Conservation (phyloP, 92 coral and sea anemone species). For the Zoanthus solanderi region DNA sequence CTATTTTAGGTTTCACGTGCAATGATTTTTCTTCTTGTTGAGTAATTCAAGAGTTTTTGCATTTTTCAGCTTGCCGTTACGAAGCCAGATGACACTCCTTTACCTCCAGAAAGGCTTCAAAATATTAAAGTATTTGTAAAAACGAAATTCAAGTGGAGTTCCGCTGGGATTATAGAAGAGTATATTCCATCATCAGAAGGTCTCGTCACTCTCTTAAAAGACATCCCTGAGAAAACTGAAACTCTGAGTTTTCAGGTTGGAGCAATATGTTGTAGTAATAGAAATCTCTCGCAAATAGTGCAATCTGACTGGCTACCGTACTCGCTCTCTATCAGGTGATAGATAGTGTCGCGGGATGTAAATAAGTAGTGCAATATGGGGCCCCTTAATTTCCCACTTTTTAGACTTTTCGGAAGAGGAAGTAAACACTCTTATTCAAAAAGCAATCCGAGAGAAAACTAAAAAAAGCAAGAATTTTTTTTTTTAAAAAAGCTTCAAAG, state of each 20-base stretch:
- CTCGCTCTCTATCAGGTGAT: no score
- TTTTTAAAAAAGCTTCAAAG: no score
- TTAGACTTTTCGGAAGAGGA: no score
- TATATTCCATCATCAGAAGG: constrained; percentile 74
- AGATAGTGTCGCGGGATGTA: no score
- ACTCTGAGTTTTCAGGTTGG: constrained; percentile 19
- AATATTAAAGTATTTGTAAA: constrained; percentile 63
- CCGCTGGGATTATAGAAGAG: constrained; percentile 36
- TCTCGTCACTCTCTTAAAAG: constrained; percentile 52
- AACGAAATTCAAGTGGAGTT: constrained; percentile 48
- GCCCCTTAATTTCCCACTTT: no score
- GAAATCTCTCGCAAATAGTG: no score
- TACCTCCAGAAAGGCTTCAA: constrained; percentile 61
- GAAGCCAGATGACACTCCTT: constrained; percentile 76
- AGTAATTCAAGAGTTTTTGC: neutral
- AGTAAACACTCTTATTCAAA: no score
- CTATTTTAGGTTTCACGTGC: neutral
- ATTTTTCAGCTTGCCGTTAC: constrained; percentile 61
- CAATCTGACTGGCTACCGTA: no score
- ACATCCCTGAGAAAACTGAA: constrained; percentile 53
- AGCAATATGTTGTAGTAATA: no score
- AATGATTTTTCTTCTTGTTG: neutral
- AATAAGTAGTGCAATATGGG: no score
- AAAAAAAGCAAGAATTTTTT: no score
- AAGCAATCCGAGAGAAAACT: no score